These are phyloP conservation scores for Euphydryas editha DNA, from an alignment of 2,888 invertebrate genomes.

Conservation along the genomic window DNA sequence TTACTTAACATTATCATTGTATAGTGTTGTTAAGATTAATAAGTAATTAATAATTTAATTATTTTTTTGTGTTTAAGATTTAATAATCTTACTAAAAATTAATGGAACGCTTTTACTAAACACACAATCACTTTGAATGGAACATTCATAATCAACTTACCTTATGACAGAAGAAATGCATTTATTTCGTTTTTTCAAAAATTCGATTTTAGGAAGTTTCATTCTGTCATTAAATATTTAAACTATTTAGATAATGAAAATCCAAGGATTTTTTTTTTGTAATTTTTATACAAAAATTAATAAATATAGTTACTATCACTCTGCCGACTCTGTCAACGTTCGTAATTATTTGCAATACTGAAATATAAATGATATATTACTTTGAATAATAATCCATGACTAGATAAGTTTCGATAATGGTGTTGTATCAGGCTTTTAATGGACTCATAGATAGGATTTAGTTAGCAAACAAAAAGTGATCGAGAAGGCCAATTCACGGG, in stretches of 20 bases:
- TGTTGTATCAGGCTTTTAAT: conserved; percentile 65
- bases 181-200: conserved; percentile 16
- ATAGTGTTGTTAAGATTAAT: too few relatives aligned
- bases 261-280: not conserved
- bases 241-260: too few relatives aligned
- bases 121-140: too few relatives aligned
- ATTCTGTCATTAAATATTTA: not conserved
- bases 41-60: too few relatives aligned
- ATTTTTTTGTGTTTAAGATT: too few relatives aligned
- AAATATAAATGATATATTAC: conserved; percentile 45
- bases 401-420: conserved; percentile 64
- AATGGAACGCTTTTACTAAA: too few relatives aligned
- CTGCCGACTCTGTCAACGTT: conserved; percentile 6
- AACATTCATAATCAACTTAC: conserved; percentile 9
- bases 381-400: conserved; percentile 50
- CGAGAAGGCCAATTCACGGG: conserved; percentile 64
- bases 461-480: conserved; percentile 64
- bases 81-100: too few relatives aligned
- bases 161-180: conserved; percentile 20
- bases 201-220: conserved; percentile 16
- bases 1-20: too few relatives aligned
- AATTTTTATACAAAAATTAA: not conserved
- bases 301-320: not conserved
- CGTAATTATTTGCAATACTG: conserved; percentile 29
- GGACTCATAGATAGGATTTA: conserved; percentile 57